Conservation (phyloP, 2,113 vertebrate genomes). For the Plestiodon gilberti region DNA sequence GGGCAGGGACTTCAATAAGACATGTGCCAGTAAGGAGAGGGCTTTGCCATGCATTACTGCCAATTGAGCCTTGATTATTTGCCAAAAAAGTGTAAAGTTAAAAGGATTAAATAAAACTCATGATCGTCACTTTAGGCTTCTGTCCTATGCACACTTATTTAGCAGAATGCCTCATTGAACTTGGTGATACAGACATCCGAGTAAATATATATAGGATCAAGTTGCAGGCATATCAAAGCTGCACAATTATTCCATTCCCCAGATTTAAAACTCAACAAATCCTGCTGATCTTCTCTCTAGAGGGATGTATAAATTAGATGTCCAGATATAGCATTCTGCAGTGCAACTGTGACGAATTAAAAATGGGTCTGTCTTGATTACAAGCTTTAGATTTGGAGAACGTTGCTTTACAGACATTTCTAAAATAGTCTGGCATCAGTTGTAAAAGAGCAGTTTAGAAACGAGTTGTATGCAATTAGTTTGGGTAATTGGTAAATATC, state of each 20-base stretch:
- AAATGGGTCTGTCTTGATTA: constrained; percentile 8
- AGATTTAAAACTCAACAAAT: neutral
- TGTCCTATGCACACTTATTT: no score
- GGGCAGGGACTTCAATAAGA: no score
- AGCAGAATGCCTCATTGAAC: no score
- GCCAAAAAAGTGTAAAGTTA: no score
- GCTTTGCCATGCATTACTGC: no score
- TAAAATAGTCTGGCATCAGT: neutral
- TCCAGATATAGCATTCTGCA: neutral
- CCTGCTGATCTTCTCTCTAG: neutral
- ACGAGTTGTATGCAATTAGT: constrained; percentile 40
- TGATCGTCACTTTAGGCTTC: no score
- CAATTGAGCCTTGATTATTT: no score
- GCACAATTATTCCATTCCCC: neutral
- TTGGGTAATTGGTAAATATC: constrained; percentile 24
- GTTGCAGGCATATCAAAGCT: no score
- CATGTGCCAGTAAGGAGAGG: no score
- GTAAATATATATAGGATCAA: neutral
- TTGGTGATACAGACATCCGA: no score
- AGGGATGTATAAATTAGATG: neutral
- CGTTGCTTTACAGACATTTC: accelerated
- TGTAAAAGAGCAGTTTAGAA: constrained; percentile 11
- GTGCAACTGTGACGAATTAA: neutral
- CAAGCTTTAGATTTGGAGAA: neutral
- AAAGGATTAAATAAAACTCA: no score